Evolutionary conservation across 2,113 vertebrate genomes (phyloP).

Genomic region (Pelvicachromis taeniatus): DNA sequence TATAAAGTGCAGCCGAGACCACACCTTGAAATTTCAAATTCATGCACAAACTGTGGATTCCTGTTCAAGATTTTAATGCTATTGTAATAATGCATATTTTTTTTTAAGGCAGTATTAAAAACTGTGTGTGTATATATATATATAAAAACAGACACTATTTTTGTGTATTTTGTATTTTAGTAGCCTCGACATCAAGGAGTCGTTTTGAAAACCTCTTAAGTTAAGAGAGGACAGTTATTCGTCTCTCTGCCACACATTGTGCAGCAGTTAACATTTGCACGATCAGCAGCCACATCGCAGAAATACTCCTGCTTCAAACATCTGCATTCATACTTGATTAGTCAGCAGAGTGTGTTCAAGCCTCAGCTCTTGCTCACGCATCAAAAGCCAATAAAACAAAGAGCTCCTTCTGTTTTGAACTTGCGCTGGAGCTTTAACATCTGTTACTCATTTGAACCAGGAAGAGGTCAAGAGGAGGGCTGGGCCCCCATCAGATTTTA

Average conservation of each 20-base stretch:
- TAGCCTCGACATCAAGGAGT: not conserved
- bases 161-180: not conserved
- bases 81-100: not conserved
- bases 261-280: not conserved
- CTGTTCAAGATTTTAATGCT: fast-evolving
- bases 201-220: not conserved
- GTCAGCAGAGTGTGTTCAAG: slow-evolving; percentile 3
- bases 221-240: not conserved
- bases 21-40: no score
- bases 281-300: not conserved
- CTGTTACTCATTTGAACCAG: slow-evolving; percentile 56
- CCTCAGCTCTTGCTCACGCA: not conserved
- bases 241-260: not conserved
- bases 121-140: fast-evolving
- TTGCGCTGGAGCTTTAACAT: slow-evolving; percentile 45
- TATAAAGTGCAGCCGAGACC: not conserved
- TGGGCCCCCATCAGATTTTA: not conserved
- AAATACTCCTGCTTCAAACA: not conserved
- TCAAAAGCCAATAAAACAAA: slow-evolving; percentile 34
- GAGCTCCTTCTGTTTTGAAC: slow-evolving; percentile 39
- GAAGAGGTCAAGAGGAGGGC: slow-evolving; percentile 28
- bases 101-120: not conserved
- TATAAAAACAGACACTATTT: not conserved
- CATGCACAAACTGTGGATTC: not conserved
- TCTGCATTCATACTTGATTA: not conserved